These are phyloP conservation scores for Hassar affinis DNA, from an alignment of 2,113 vertebrate species.

Conservation along the genomic window DNA sequence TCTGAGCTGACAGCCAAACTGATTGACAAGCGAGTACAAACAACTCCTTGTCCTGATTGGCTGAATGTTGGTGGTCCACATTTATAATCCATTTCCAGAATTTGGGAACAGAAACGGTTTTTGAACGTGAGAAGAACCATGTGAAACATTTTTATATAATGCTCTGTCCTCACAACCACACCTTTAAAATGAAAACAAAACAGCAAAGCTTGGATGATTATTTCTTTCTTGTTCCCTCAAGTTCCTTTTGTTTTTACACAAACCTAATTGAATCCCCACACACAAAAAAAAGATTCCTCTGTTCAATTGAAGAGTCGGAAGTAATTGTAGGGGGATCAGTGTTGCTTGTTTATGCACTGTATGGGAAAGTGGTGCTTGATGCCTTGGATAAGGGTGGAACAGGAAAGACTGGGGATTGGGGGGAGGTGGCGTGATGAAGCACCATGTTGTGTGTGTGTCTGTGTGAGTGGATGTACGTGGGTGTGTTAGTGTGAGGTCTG, in stretches of 20 bases:
- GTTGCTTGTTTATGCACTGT: slow-evolving; percentile 31
- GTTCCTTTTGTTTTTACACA: slow-evolving; percentile 1
- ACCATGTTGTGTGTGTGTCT: slow-evolving; percentile 24
- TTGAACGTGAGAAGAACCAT: background rate
- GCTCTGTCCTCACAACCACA: background rate
- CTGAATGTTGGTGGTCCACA: background rate
- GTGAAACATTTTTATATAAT: background rate
- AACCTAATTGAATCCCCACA: background rate
- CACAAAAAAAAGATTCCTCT: slow-evolving; percentile 5
- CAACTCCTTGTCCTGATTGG: background rate
- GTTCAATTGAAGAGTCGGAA: slow-evolving; percentile 21
- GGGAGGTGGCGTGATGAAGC: slow-evolving; percentile 10
- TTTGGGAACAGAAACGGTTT: background rate
- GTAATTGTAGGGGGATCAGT: slow-evolving; percentile 27
- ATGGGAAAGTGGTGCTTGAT: slow-evolving; percentile 43
- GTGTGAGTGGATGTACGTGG: slow-evolving; percentile 29
- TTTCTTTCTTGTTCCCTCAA: background rate
- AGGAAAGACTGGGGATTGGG: slow-evolving; percentile 29
- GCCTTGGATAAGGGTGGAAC: slow-evolving; percentile 36
- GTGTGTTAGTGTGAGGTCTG: slow-evolving; percentile 50
- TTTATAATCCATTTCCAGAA: background rate
- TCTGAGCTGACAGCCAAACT: background rate
- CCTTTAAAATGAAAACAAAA: background rate
- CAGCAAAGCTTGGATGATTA: background rate
- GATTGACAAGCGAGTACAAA: background rate